phyloP scores from a whole-genome alignment of 2,113 vertebrate species.

The Mellivora capensis region DNA sequence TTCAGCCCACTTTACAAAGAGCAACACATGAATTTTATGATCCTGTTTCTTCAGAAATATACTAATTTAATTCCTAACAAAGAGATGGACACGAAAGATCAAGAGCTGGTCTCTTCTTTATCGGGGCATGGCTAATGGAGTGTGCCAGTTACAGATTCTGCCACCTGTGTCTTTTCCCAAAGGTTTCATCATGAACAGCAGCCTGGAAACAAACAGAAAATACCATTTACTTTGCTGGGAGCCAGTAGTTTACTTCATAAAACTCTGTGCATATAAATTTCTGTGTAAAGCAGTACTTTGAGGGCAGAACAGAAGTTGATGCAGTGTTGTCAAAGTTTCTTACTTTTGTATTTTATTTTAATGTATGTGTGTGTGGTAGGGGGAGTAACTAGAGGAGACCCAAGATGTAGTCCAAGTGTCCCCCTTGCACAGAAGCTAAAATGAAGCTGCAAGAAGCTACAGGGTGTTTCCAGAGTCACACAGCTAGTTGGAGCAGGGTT shows the following conservation, averaged over 20 bases:
- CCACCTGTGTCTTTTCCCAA: not conserved
- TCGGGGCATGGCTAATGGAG: not conserved
- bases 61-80: constrained; percentile 1
- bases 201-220: not conserved
- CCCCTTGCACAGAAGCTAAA: not conserved
- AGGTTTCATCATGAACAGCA: not conserved
- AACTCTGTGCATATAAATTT: not conserved
- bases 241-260: constrained; percentile 2
- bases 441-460: not conserved
- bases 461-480: not conserved
- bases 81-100: not conserved
- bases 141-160: not conserved
- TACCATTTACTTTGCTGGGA: not conserved
- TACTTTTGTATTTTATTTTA: not conserved
- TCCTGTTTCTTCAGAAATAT: not conserved
- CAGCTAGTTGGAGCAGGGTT: not conserved
- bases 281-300: not conserved
- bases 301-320: not conserved
- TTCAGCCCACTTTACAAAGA: not conserved
- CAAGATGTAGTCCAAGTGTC: not conserved
- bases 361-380: not conserved
- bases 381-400: not conserved
- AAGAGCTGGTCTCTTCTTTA: not conserved
- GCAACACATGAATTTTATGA: not conserved
- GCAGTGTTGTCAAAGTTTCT: not conserved